These are phyloP conservation scores for Ceratosolen solmsi DNA, from an alignment of 1,140 invertebrate species.

Conservation along the genomic window DNA sequence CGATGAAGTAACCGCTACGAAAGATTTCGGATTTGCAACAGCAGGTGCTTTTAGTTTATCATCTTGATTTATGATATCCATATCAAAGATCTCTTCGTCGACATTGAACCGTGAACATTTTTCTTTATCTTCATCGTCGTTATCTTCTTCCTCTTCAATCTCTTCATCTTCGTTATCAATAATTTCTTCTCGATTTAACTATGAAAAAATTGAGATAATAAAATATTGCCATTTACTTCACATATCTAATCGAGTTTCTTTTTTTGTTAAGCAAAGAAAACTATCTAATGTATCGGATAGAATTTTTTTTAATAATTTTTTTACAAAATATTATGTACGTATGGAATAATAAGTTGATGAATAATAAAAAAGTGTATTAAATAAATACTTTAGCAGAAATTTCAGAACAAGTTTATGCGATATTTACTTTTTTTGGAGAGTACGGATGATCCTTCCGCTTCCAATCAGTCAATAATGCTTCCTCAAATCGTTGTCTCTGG, in stretches of 20 bases:
- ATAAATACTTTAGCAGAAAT: too few species aligned
- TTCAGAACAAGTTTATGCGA: too few species aligned
- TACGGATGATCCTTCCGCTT: conserved; percentile 47
- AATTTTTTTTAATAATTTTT: too few species aligned
- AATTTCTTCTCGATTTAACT: conserved; percentile 29
- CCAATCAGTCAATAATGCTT: conserved; percentile 69
- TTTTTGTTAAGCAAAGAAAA: too few species aligned
- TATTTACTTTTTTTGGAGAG: conserved; percentile 41
- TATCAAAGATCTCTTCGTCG: conserved; percentile 79
- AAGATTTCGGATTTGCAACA: conserved; percentile 65
- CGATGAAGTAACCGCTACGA: conserved; percentile 67
- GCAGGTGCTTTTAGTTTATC: conserved; percentile 60
- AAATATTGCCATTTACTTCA: too few species aligned
- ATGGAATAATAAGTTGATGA: too few species aligned
- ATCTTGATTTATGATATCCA: conserved; percentile 77
- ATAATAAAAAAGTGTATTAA: too few species aligned
- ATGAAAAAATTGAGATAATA: background rate
- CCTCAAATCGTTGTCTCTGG: conserved; percentile 68
- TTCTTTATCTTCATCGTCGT: conserved; percentile 57
- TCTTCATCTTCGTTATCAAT: conserved; percentile 36
- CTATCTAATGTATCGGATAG: too few species aligned
- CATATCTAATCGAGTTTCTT: too few species aligned
- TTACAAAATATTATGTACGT: too few species aligned
- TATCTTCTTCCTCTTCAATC: conserved; percentile 43
- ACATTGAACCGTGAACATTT: conserved; percentile 60